Conservation (phyloP, 2,113 vertebrate species). For the human region DNA sequence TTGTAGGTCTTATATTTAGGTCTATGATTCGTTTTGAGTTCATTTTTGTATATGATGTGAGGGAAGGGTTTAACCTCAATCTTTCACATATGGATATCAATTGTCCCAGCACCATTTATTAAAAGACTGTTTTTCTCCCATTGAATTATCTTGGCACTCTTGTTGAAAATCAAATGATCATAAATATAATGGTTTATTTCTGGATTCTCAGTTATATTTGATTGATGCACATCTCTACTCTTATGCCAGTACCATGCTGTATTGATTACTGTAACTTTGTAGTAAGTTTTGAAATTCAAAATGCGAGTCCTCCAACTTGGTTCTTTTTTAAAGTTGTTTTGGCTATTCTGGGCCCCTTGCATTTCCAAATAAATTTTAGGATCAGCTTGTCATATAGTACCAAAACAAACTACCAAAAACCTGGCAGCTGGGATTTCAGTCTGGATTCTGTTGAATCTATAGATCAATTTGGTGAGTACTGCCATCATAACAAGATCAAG, state of each 20-base stretch:
- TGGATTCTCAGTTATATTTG: background rate
- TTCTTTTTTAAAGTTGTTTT: conserved; percentile 10
- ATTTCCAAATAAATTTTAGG: background rate
- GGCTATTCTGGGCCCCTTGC: background rate
- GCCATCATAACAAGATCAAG: background rate
- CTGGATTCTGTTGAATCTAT: background rate
- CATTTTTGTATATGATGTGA: background rate
- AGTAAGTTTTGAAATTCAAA: background rate
- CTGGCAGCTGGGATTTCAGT: background rate
- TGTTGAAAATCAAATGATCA: background rate
- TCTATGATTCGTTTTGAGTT: conserved; percentile 21
- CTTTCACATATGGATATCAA: background rate
- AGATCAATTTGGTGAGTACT: background rate
- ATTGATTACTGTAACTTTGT: background rate
- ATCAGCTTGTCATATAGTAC: background rate
- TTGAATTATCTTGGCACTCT: background rate
- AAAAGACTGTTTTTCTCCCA: background rate
- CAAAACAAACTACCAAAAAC: background rate
- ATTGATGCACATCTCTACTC: background rate
- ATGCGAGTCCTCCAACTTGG: background rate
- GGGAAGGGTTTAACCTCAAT: background rate
- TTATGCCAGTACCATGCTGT: background rate
- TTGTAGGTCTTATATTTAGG: background rate
- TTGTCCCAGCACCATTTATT: background rate
- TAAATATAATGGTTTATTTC: background rate